Evolutionary conservation across 2,113 vertebrate species (phyloP).

Genomic region (Rhineura floridana): DNA sequence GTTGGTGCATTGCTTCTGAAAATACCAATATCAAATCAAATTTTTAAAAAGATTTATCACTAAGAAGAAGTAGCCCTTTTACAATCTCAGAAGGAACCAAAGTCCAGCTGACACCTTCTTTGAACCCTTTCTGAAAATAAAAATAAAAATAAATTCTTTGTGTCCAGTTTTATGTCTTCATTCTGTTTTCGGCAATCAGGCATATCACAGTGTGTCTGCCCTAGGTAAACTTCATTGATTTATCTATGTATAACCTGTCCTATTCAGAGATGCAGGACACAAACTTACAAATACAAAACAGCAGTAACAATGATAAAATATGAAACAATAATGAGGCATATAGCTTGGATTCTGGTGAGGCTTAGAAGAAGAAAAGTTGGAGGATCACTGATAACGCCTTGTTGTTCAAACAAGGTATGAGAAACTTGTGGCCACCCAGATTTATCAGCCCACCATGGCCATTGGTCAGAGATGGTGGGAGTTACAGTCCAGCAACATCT

Average conservation of each 20-base stretch:
- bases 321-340: neutral
- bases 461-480: too few species aligned
- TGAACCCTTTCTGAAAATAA: neutral
- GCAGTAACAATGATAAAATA: neutral
- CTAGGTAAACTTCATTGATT: neutral
- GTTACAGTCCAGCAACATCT: too few species aligned
- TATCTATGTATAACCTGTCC: neutral
- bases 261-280: neutral
- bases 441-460: too few species aligned
- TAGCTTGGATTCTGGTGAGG: neutral
- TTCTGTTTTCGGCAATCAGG: neutral
- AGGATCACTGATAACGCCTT: neutral
- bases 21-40: constrained; percentile 12
- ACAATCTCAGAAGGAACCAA: constrained; percentile 28
- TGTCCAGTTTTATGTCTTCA: neutral
- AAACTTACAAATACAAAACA: neutral
- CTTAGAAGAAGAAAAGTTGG: neutral
- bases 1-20: constrained; percentile 54
- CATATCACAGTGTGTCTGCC: neutral
- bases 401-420: neutral
- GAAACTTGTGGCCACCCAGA: too few species aligned
- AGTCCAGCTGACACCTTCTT: constrained; percentile 36
- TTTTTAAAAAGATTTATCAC: constrained; percentile 58
- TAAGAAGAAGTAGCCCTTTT: constrained; percentile 52
- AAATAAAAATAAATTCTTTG: neutral